Conservation (phyloP, 2,797 vertebrate genomes). For the Mycteria americana region DNA sequence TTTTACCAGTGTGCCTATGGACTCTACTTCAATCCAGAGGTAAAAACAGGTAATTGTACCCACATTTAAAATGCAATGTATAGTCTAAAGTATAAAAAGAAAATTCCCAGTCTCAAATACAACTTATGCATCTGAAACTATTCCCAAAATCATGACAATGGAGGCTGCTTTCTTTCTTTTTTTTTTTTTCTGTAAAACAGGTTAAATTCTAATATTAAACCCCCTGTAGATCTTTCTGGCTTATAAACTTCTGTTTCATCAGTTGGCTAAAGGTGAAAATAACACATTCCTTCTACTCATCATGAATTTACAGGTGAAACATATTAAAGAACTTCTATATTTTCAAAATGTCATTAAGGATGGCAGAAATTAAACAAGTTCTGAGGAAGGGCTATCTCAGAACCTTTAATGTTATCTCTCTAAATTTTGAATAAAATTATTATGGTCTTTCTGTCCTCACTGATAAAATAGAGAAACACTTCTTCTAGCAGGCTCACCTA, state of each 20-base stretch:
- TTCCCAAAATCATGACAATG: neutral
- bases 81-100: neutral
- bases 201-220: neutral
- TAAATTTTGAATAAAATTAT: neutral
- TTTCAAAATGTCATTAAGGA: neutral
- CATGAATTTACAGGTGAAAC: neutral
- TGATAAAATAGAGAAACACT: neutral
- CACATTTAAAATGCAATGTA: neutral
- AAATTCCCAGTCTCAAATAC: neutral
- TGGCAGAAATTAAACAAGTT: neutral
- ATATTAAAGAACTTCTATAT: neutral
- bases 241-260: neutral
- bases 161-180: accelerated
- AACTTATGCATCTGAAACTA: neutral
- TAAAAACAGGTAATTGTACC: neutral
- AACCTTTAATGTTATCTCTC: neutral
- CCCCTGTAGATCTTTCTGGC: neutral
- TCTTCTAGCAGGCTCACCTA: neutral
- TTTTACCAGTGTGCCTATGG: neutral
- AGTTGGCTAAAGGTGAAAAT: neutral
- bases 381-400: neutral
- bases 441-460: neutral
- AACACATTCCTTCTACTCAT: neutral
- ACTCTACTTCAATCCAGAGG: neutral
- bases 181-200: neutral